Evolutionary conservation across 2,888 invertebrate genomes (phyloP), one percentile per base, ranked within the genome.

Genomic region (Heteromurus nitidus): DNA sequence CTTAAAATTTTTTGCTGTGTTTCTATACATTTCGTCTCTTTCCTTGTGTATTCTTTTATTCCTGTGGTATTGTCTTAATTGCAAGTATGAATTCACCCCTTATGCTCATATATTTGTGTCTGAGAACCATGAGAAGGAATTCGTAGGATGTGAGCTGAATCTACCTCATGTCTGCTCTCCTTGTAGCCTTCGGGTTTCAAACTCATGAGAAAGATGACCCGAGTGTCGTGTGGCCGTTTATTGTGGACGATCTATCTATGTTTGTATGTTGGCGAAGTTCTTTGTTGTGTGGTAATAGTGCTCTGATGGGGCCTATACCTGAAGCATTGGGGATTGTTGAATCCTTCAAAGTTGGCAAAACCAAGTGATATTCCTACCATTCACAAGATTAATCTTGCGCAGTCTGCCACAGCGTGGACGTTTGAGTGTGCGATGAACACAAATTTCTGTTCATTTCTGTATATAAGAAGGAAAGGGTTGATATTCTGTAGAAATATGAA

Each of bases 41-140:
- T 75, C 55, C 67, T 67, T 67, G 42, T n/a, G n/a, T 65, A 75
- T 26, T 75, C 67, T 47, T 65, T 75, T 55, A 75, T 75, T 75
- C 67, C 53, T 74, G 58, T 69, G 31, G 70, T 44, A 36, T 31
- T n/a, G n/a, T 68, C 50, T 53, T 68, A 68, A 68, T 68, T 58
- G 58, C n/a, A 55, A 58, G 70, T 31, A 58, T 24, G 26, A 70
- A 67, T 24, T 28, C 26, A 67, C 58, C 58, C 58, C 55, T 70
- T 22, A n/a, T 58, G 9, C 18, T 69, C 24, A 44, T 47, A 47
- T 5, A 47, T 5, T 47, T 36, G 5, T 36, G 36, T 36, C 13
- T n/a, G n/a, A n/a, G n/a, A n/a, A n/a, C 44, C 44, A 65, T 65
- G 44, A 65, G 65, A 65, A 65, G 65, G 65, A 44, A 65, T 13